Evolutionary conservation across 2,888 invertebrate genomes (phyloP), one percentile per base, ranked within the genome.

Genomic region (Noctua pronuba): DNA sequence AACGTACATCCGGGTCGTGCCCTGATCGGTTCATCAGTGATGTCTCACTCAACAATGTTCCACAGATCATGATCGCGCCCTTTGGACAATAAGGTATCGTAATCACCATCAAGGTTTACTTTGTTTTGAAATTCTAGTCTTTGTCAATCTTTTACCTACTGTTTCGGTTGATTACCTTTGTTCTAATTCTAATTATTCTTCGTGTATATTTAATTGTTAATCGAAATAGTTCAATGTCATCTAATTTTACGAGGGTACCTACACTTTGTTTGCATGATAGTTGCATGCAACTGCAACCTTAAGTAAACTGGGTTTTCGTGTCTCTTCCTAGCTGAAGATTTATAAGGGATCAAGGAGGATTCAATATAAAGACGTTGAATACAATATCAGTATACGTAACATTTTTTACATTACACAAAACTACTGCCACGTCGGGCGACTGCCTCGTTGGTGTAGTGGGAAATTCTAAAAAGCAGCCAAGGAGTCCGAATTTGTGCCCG

Each of bases 41-140:
- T 31, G 6, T 31, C 60, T 60, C 28, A 58, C 35, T 60, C 64
- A 70, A 41, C 41, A 74, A 67, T 82, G 77, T 83, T 80, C 68
- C 74, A 83, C 75, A 84, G 88, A 88, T 90, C 89, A 90, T 80
- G 88, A 87, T 80, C 88, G 62, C 85, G 91, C 90, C 88, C 91
- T 90, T 89, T 90, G 86, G 70, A 89, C 88, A 78, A 77, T 82
- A 74, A 79, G 46, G 52, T 88, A 88, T 87, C 78, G 84, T 86
- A 88, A 91, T 88, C 78, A 73, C 77, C 52, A 64, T 67, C 88
- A 88, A 91, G 87, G 90, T 73, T 89, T 70, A 72, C 58, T 76
- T 60, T 60, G 58, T 90, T 88, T 87, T 83, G 81, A 86, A 90
- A 89, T 77, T 60, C 44, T 58, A 70, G 70, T 78, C 58, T 82